phyloP scores from a whole-genome alignment of 2,797 vertebrate genomes.

The Synaphobranchus kaupii region DNA sequence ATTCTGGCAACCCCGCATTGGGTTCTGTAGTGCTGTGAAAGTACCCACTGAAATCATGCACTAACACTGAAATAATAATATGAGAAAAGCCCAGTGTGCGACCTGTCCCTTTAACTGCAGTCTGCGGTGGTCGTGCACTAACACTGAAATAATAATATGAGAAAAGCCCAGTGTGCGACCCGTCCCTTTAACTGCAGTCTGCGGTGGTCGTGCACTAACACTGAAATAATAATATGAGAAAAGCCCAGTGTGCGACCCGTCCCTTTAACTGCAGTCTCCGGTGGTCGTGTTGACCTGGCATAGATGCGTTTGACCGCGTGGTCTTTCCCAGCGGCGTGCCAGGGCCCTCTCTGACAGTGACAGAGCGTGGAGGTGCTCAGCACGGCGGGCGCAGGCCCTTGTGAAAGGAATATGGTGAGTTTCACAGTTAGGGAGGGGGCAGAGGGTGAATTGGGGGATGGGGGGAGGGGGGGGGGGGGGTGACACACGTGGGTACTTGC shows the following conservation, averaged over 20 bases:
- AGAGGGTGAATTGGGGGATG: not conserved
- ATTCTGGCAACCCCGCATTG: not conserved
- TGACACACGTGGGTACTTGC: not conserved
- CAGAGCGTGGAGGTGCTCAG: not conserved
- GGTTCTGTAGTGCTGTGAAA: not conserved
- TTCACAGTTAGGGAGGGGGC: not conserved
- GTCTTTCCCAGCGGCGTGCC: not conserved
- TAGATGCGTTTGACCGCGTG: not conserved
- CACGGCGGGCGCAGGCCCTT: not conserved
- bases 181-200: no score
- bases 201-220: not conserved
- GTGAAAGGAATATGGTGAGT: not conserved
- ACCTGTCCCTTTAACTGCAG: no score
- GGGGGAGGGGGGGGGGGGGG: no score
- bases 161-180: no score
- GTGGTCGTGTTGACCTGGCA: not conserved
- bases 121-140: not conserved
- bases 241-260: not conserved
- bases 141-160: not conserved
- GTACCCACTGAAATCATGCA: not conserved
- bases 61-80: not conserved
- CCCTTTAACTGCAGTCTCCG: not conserved
- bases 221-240: not conserved
- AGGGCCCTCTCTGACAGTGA: not conserved
- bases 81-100: no score